A percentile compares a stretch with the other conserved stretches of the same genome.
Evolutionary conservation across 2,888 invertebrate genomes (phyloP).

Genomic region (Enoplolaimus lenunculus): DNA sequence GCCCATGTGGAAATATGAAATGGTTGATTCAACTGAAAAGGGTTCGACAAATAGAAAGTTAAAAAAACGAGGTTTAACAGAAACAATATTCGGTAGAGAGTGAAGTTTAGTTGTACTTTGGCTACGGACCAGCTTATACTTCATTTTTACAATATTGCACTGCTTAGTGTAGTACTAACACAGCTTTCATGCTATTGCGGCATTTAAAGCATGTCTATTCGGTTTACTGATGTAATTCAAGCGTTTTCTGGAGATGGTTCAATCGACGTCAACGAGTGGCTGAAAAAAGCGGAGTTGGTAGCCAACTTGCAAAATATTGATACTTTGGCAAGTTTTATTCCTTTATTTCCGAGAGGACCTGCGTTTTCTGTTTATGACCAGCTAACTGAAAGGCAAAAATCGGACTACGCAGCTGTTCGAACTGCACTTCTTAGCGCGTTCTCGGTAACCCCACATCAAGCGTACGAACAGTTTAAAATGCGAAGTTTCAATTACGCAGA

Average conservation of each 20-base stretch:
- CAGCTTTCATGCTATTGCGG: constrained; percentile 14
- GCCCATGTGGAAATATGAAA: too few species aligned
- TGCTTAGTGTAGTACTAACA: too few species aligned
- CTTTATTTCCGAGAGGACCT: constrained; percentile 1
- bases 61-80: too few species aligned
- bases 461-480: constrained; percentile 6
- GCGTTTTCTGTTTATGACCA: constrained; percentile 8
- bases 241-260: not conserved
- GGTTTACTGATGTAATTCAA: not conserved
- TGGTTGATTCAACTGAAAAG: too few species aligned
- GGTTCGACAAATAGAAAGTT: too few species aligned
- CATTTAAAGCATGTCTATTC: constrained; percentile 5
- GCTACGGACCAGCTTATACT: too few species aligned
- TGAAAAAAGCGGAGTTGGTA: constrained; percentile 16
- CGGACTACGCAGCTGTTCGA: not conserved
- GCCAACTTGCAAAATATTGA: constrained; percentile 12
- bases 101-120: too few species aligned
- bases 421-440: not conserved
- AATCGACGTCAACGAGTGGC: constrained; percentile 1
- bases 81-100: too few species aligned
- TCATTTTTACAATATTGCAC: too few species aligned
- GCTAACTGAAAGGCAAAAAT: not conserved
- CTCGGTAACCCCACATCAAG: not conserved
- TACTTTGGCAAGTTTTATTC: not conserved
- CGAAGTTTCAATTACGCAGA: not conserved